Evolutionary conservation across 2,797 vertebrate species (phyloP), one percentile per base, ranked within the genome.

Genomic region (Sylvilagus floridanus): DNA sequence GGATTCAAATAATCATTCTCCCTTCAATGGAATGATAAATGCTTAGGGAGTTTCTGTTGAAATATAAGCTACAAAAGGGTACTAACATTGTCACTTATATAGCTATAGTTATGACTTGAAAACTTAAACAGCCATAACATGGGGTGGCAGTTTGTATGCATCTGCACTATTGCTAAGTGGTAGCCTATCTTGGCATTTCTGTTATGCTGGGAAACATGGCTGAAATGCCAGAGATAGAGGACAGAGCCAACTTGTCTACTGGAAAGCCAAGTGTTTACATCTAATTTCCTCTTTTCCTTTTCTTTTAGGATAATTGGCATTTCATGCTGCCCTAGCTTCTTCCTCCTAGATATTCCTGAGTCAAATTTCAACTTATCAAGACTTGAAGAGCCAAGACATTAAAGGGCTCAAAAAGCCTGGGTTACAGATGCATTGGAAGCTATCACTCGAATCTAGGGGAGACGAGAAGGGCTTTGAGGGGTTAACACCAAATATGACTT

Each of bases 41-140:
- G 42, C 50, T 94, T 83, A 91, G 26, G 72, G 89, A 86, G 62
- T 91, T 93, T 94, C 66, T 66, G 32, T 37, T 95, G 86, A 95
- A 79, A 90, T 42, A 90, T 60, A 65, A 88, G 50, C 54, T 92
- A 82, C 72, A 37, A 84, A 89, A 88, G 89, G 19, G 24, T 84
- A 81, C 4, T 88, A 68, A 81, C 17, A 76, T 81, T 95, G 92
- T 90, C 63, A 71, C 77, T 83, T 92, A 47, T 66, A 72, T 54
- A 54, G 50, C 73, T 69, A 94, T 30, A 86, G 68, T 68, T 73
- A 95, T n/a, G 13, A 88, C 63, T 73, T 91, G 57, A 91, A 93
- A 69, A 37, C 82, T 28, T 73, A 78, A 85, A 91, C 26, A 85
- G 35, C 83, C 26, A 12, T 66, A 71, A 78, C 42, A 57, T 26